Conservation (phyloP, 2,888 invertebrate genomes). For the Patella depressa region DNA sequence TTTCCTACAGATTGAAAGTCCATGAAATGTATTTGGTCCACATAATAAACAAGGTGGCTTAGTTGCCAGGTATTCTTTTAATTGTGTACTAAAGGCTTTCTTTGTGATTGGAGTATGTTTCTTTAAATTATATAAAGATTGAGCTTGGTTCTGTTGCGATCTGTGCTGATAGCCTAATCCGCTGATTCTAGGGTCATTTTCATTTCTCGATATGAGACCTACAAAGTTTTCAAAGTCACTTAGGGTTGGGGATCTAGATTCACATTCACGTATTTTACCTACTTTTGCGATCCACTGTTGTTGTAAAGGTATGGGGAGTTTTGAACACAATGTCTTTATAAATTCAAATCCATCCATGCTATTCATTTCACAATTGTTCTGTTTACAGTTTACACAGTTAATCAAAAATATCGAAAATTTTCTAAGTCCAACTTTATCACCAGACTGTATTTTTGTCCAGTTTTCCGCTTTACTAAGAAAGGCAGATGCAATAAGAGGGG, state of each 20-base stretch:
- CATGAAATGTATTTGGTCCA: not conserved
- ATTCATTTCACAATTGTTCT: not conserved
- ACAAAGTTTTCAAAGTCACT: conserved; percentile 5
- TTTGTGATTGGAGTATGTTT: not conserved
- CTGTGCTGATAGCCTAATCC: not conserved
- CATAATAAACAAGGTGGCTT: not conserved
- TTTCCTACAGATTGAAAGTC: not conserved
- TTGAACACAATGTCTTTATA: not conserved
- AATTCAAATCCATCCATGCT: not conserved
- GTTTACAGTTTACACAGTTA: not conserved
- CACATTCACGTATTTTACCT: not conserved
- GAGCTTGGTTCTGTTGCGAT: not conserved
- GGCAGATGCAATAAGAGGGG: not conserved
- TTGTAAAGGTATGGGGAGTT: not conserved
- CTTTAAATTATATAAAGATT: not conserved
- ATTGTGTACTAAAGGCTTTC: not conserved
- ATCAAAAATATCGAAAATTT: not conserved
- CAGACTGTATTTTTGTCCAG: not conserved
- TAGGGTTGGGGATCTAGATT: not conserved
- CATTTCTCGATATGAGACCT: not conserved
- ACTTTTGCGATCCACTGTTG: not conserved
- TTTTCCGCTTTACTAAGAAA: not conserved
- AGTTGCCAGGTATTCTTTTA: not conserved
- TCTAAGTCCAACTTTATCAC: not conserved
- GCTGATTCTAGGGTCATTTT: not conserved